Evolutionary conservation across 23 tunicate species (phyloP).

Genomic region (Aplidium turbinatum): DNA sequence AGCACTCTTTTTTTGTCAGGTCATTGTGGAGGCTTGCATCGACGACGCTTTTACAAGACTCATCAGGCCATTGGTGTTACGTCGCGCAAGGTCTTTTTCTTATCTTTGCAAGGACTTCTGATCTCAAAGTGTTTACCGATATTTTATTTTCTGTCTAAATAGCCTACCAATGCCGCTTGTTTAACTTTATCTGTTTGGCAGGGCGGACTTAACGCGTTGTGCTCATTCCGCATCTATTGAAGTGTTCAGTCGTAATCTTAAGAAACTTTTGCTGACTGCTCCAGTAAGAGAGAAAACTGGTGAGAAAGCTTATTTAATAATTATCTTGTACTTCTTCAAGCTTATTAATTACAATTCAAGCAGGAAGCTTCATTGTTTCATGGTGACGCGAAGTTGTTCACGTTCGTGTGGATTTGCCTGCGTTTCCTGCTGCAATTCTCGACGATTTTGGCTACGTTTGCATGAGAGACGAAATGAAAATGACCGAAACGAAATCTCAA

Average conservation of each 20-base stretch:
- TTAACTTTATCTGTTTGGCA: neutral
- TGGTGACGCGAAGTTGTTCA: too few relatives aligned
- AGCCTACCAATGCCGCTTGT: neutral
- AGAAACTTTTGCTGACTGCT: constrained; percentile 74
- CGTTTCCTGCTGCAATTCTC: too few relatives aligned
- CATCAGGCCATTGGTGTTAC: constrained; percentile 59
- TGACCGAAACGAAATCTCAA: too few relatives aligned
- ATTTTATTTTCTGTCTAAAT: neutral
- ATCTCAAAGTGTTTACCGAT: neutral
- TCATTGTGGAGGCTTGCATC: constrained; percentile 30
- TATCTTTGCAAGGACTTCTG: neutral
- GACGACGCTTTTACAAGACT: constrained; percentile 76
- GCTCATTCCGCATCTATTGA: constrained; percentile 71
- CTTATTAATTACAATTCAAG: too few relatives aligned
- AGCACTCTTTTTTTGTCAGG: too few relatives aligned
- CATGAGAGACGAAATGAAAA: too few relatives aligned
- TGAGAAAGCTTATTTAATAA: too few relatives aligned
- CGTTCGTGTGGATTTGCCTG: too few relatives aligned
- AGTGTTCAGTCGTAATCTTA: constrained; percentile 68
- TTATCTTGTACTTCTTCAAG: too few relatives aligned
- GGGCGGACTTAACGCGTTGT: constrained; percentile 66
- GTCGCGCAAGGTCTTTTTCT: neutral
- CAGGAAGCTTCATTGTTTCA: too few relatives aligned
- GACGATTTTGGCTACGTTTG: too few relatives aligned
- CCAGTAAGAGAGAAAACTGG: constrained; percentile 78